Percentiles rank a stretch among this genome's conserved stretches.
phyloP scores from a whole-genome alignment of 2,113 vertebrate genomes.

The Otocyon megalotis region DNA sequence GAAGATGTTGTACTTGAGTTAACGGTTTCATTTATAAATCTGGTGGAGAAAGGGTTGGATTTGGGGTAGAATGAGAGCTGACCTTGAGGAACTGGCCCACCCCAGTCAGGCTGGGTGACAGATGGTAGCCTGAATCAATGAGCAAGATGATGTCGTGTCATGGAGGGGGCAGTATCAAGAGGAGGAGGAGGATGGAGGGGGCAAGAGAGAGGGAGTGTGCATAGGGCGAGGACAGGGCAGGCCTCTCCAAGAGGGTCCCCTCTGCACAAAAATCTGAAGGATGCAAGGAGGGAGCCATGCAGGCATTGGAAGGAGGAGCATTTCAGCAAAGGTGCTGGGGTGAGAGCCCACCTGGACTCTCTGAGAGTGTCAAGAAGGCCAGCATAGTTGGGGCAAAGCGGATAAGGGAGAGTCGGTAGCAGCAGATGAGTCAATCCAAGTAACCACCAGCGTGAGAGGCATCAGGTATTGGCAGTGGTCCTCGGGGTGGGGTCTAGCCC shows the following conservation, averaged over 20 bases:
- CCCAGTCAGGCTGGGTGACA: background rate
- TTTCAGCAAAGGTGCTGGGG: background rate
- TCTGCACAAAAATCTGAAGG: background rate
- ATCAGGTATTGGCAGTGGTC: background rate
- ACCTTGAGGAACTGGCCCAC: background rate
- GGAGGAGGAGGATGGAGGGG: background rate
- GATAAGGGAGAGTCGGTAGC: background rate
- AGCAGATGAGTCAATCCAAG: background rate
- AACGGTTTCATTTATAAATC: background rate
- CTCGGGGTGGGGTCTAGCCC: background rate
- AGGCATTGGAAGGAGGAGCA: accelerated
- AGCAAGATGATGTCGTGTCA: background rate
- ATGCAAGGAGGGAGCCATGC: background rate
- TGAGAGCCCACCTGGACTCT: too few species aligned
- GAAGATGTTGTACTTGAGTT: background rate
- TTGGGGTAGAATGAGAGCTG: background rate
- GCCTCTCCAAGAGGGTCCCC: background rate
- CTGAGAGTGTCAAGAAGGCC: background rate
- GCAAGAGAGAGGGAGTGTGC: background rate
- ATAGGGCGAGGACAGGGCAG: background rate
- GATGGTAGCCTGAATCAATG: background rate
- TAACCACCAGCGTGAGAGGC: accelerated
- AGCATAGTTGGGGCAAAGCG: background rate
- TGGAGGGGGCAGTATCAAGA: background rate
- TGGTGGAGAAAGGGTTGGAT: background rate